Base-by-base conservation (phyloP, 2,888 invertebrate genomes). In the Cheilosia grossa region DNA sequence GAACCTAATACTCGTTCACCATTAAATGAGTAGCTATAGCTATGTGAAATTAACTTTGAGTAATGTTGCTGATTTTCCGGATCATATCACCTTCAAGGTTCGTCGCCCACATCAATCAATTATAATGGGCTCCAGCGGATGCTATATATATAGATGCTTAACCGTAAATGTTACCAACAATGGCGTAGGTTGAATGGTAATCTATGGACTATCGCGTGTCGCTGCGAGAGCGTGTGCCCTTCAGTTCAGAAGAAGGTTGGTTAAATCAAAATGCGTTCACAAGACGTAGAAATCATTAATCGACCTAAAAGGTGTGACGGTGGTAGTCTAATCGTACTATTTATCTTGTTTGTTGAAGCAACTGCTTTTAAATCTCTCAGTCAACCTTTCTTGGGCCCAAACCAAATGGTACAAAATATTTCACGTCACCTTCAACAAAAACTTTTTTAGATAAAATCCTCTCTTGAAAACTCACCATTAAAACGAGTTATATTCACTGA, bases 1-100 rank as follows among this genome's bases (percentile, higher is more conserved):
- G 19, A 40, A 59, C 24, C 59, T 30, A 42, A 27, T 17, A 27
- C 13, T 15, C 17, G 59, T 59, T 59, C 42, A 44, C 24, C 42
- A 59, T 27, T 9, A 44, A 59, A 24, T 27, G 59, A 24, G 40
- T 37, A 10, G 40, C 37, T n/a, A 21, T 59, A 24, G 42, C 42
- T 59, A 24, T 17, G 42, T 59, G 59, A 59, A 59, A 59, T 42
- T 59, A 42, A 42, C 59, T 59, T 42, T 59, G 24, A 42, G 59
- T 59, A 42, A 59, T 59, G 59, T 42, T 42, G 27, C 59, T 59
- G 59, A 59, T 59, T 59, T 59, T 59, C 59, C 59, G 42, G 59
- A 59, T 59, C 59, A 59, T 59, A 59, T 59, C 59, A 59, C 42
- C 59, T 59, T 59, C 59, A 59, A 27, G 59, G 59, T 59, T 59